Percentiles rank a stretch among this genome's conserved stretches.
phyloP scores from a whole-genome alignment of 2,113 vertebrate genomes.

The Apodemus sylvaticus region DNA sequence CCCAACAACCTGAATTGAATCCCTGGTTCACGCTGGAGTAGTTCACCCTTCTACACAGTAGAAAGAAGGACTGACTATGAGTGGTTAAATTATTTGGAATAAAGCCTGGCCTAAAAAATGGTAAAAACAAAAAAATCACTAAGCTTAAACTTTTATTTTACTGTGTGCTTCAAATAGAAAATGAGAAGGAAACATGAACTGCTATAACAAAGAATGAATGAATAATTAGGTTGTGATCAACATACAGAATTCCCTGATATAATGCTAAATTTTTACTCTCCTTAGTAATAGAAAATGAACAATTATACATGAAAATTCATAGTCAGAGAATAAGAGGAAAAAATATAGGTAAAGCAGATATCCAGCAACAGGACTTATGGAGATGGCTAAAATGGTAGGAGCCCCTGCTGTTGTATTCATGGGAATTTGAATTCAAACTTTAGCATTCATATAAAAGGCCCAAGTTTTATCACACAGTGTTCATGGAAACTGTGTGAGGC shows the following conservation, averaged over 20 bases:
- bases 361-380: not conserved
- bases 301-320: not conserved
- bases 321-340: not conserved
- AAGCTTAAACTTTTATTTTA: not conserved
- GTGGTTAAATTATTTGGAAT: not conserved
- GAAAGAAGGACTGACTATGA: not conserved
- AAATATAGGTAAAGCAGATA: not conserved
- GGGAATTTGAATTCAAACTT: not conserved
- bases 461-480: not conserved
- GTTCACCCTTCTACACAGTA: no score
- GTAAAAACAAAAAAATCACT: not conserved
- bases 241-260: not conserved
- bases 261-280: not conserved
- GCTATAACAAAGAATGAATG: not conserved
- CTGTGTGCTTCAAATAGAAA: constrained; percentile 11
- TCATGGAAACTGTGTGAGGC: not conserved
- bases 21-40: no score
- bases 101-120: not conserved
- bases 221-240: not conserved
- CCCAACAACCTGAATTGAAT: no score
- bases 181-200: not conserved
- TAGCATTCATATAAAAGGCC: not conserved
- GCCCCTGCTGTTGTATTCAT: not conserved
- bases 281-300: not conserved
- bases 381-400: not conserved